These are phyloP conservation scores for Atherinosoma microstoma DNA, from an alignment of 2,797 vertebrate species.

Conservation along the genomic window DNA sequence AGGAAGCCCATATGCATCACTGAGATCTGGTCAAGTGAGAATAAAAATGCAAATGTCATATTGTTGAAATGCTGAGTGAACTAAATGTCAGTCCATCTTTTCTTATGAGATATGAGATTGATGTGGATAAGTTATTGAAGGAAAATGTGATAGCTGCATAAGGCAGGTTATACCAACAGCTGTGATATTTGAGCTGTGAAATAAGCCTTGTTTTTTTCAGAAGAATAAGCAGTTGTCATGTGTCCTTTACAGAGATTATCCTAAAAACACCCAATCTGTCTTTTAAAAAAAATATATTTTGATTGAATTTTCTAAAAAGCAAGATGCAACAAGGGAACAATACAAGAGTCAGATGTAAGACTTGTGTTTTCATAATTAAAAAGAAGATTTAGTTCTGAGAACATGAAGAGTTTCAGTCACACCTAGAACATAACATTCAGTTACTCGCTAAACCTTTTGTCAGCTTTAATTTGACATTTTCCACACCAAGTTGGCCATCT, in stretches of 20 bases:
- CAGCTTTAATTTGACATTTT: slow-evolving; percentile 51
- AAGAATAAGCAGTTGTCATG: slow-evolving; percentile 65
- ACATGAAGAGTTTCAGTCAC: slow-evolving; percentile 34
- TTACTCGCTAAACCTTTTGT: slow-evolving; percentile 35
- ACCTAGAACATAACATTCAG: slow-evolving; percentile 26
- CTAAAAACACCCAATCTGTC: slow-evolving; percentile 52
- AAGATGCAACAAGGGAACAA: slow-evolving; percentile 35
- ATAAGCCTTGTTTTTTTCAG: slow-evolving; percentile 62
- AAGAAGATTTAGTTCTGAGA: slow-evolving; percentile 50
- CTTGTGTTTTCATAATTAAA: slow-evolving; percentile 62
- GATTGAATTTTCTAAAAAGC: slow-evolving; percentile 41
- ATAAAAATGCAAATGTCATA: slow-evolving; percentile 80
- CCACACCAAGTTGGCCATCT: slow-evolving; percentile 30
- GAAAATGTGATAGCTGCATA: slow-evolving; percentile 64
- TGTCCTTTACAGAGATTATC: slow-evolving; percentile 73
- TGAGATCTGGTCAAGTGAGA: slow-evolving; percentile 73
- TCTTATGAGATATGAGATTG: slow-evolving; percentile 74
- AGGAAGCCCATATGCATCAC: slow-evolving; percentile 36
- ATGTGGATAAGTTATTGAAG: slow-evolving; percentile 62
- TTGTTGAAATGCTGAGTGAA: slow-evolving; percentile 77
- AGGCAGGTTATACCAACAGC: slow-evolving; percentile 74
- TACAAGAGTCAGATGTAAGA: slow-evolving; percentile 38
- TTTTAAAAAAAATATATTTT: slow-evolving; percentile 27
- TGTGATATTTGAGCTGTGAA: slow-evolving; percentile 79
- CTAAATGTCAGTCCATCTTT: slow-evolving; percentile 79